These are phyloP conservation scores for Platycheirus rosarum DNA, from an alignment of 2,888 invertebrate genomes.

Conservation along the genomic window DNA sequence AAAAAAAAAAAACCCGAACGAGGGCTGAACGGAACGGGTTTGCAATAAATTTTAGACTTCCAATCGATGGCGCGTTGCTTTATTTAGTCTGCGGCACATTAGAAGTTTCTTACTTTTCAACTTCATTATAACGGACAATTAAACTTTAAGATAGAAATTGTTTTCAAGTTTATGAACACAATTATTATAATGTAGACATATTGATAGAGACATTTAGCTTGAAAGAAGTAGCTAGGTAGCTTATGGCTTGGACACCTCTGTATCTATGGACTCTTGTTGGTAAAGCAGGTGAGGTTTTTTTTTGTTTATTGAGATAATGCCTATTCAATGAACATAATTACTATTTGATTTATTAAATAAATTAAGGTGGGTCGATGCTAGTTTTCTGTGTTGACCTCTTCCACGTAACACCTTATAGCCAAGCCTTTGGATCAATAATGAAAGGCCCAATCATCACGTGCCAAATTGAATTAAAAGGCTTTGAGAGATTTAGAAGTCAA, in stretches of 20 bases:
- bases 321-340: background rate
- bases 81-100: conserved; percentile 44
- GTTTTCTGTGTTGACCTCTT: conserved; percentile 21
- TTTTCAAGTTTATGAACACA: conserved; percentile 64
- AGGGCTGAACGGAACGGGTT: conserved; percentile 56
- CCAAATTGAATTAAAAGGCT: background rate
- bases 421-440: background rate
- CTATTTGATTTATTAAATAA: conserved; percentile 5
- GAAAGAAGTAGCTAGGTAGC: conserved; percentile 1
- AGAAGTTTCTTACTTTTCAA: conserved; percentile 33
- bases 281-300: background rate
- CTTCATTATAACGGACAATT: conserved; percentile 40
- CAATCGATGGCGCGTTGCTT: conserved; percentile 35
- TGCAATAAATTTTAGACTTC: conserved; percentile 38
- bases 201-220: conserved; percentile 46
- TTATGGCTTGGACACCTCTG: conserved; percentile 5
- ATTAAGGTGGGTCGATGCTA: conserved; percentile 20
- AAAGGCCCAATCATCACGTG: background rate
- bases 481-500: too few species aligned
- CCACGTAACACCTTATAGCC: background rate
- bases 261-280: conserved; percentile 14
- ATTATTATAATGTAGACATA: conserved; percentile 34
- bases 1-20: conserved; percentile 9
- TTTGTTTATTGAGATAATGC: background rate
- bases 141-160: conserved; percentile 46